phyloP scores from a whole-genome alignment of 2,113 vertebrate genomes.

The Ctenodactylus gundi region DNA sequence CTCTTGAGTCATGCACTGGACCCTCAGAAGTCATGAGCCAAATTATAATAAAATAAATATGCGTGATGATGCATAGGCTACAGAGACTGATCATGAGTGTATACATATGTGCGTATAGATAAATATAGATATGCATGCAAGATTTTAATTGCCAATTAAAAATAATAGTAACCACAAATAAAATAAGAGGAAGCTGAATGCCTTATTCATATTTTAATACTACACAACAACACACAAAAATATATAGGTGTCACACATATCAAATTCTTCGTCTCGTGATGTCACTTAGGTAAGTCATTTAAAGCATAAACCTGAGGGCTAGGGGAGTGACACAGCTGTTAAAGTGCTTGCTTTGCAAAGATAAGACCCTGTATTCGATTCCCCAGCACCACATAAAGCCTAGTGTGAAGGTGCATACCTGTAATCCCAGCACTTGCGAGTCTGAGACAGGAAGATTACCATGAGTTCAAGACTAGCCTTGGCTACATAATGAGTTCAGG shows the following conservation, averaged over 20 bases:
- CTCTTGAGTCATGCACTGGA: too few relatives aligned
- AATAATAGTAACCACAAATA: neutral
- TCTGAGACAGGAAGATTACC: too few relatives aligned
- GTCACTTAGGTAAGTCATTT: neutral
- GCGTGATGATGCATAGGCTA: neutral
- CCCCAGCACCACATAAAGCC: too few relatives aligned
- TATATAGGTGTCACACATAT: accelerated
- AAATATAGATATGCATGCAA: neutral
- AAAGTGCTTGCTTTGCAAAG: too few relatives aligned
- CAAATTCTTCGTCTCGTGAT: neutral
- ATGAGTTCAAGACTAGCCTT: too few relatives aligned
- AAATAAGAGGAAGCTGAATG: neutral
- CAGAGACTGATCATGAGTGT: too few relatives aligned
- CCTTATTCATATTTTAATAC: neutral
- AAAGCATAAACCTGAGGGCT: neutral
- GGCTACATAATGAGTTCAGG: too few relatives aligned
- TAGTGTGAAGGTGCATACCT: too few relatives aligned
- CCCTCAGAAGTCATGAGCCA: neutral
- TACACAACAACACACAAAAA: neutral
- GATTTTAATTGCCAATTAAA: neutral
- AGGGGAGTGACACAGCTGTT: too few relatives aligned
- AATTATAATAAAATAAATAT: neutral
- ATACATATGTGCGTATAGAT: neutral
- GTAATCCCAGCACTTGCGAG: too few relatives aligned
- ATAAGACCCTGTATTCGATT: too few relatives aligned